Base-by-base conservation (phyloP, 30 jellyfish, hydroid and myxozoan genomes). In the Turritopsis dohrnii region DNA sequence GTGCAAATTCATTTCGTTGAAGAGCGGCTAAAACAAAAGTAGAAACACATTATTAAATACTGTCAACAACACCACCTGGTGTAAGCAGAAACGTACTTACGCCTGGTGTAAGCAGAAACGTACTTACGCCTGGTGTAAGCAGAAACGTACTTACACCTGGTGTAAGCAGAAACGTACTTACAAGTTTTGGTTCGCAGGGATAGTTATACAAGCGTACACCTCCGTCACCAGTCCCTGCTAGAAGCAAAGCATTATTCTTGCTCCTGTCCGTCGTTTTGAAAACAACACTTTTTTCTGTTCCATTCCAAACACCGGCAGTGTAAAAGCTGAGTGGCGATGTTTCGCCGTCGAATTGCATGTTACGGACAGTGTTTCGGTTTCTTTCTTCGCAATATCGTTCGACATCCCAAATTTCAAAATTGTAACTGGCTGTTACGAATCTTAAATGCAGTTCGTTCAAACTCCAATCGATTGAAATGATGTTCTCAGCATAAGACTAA, bases 221-320 rank as follows among this genome's bases (percentile, higher is more conserved):
- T 18, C 97, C 97, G 54, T 71, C 88, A 79, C 85, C 89, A 65
- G 97, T 82, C 75, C 97, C 97, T 53, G 83, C 96, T n/a, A 89
- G 74, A 22, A 90, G 81, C 88, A 90, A 26, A 24, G 75, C 83
- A 71, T 93, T 88, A 16, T 86, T 52, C n/a, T 66, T 53, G 25
- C 85, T 81, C 24, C 81, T 26, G 29, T 79, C 90, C 27, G 88
- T 86, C 28, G 96, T 74, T n/a, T 53, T 81, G 28, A 85, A 86
- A 18, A 80, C 81, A 52, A 83, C 71, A 72, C 84, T 89, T 52
- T 86, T 76, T 1, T 85, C 97, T 1, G 88, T 26, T 21, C 73
- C 31, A 22, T 52, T 71, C 89, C 89, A 82, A 27, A 82, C 54
- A 19, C 89, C 89, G 52, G 53, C 71, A 1, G 89, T 65, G 19